Base-by-base conservation (phyloP, 2,888 invertebrate genomes). In the Clistopyga incitator region DNA sequence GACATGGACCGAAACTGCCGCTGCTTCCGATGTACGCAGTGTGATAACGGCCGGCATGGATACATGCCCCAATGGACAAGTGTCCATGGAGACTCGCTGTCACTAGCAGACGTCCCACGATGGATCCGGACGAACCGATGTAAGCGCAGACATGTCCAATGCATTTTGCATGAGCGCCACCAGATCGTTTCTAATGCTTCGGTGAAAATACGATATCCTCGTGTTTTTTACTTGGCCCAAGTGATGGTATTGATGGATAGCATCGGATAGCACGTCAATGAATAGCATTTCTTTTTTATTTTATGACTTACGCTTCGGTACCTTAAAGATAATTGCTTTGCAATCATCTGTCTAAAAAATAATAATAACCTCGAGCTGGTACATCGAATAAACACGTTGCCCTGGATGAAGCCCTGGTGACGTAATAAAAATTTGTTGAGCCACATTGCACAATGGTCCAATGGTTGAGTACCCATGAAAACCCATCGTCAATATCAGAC, bases 41-140 rank as follows among this genome's bases (percentile, higher is more conserved):
- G 70, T 15, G 79, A 76, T 67, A 79, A 59, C 42, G 64, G 65
- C 52, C 65, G 50, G 65, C 65, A 74, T 64, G 68, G 77, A 71
- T 74, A 74, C 78, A 82, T 34, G 68, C 68, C 20, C 72, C 38
- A 77, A 80, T 70, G 72, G 56, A 74, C 50, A 61, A 74, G 47
- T 81, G 81, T 81, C 83, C 83, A 81, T 72, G 56, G 83, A 84
- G 83, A 81, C 77, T 81, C 71, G 67, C 59, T 78, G 74, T 81
- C 70, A 81, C 81, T 84, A 74, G 77, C 77, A 68, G 72, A 72
- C 54, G 68, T 47, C 65, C 47, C 47, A 52, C 47, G 67, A 68
- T 77, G 45, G 29, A 29, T 54, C 74, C 38, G 68, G 65, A 81
- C 78, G 52, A 54, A 42, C 42, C 38, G n/a, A 20, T 64, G 42